Evolutionary conservation across 2,888 invertebrate species (phyloP), one percentile per base, ranked within the genome.

Genomic region (Cenopis cana): DNA sequence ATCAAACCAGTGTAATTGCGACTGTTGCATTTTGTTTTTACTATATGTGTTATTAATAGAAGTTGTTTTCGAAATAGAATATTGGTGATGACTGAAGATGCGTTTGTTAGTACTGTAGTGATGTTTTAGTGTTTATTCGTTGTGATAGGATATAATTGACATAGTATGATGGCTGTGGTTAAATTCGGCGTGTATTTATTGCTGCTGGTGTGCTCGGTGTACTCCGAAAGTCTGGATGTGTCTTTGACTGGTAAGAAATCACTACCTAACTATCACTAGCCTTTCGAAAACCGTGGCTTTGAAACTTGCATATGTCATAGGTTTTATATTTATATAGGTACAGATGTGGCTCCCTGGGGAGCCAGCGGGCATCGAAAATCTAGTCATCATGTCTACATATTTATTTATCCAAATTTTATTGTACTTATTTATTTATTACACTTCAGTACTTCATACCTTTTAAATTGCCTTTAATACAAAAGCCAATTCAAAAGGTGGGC

Each of bases 121-220:
- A 86, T 89, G 86, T 85, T 82, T 78, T 83, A 85, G 74, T 79
- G 84, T 85, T 84, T 84, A 84, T 82, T 85, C 84, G 76, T 86
- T 81, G 79, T 75, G 83, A 82, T 86, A 87, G 84, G 81, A 82
- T 81, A 75, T 84, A 87, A 88, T 88, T 86, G 84, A 83, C 79
- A 74, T 60, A 79, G 82, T 80, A 24, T 24, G 74, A 93, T 93
- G 93, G 92, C 92, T 77, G 83, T 87, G 78, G 82, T 90, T 81
- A 91, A 93, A 88, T 86, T 90, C 82, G 85, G 89, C 85, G 79
- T 93, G 81, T 92, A 87, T 79, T 81, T 92, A 74, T 83, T 92
- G 76, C 84, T 93, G 76, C 79, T 93, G 78, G 80, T 91, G 62
- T 85, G 90, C 12, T 79, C 81, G 57, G 91, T 82, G 38, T 85